Percentiles rank a stretch among this genome's conserved stretches.
Conservation (phyloP, 1,140 invertebrate genomes). For the Aphelenchoides fujianensis region DNA sequence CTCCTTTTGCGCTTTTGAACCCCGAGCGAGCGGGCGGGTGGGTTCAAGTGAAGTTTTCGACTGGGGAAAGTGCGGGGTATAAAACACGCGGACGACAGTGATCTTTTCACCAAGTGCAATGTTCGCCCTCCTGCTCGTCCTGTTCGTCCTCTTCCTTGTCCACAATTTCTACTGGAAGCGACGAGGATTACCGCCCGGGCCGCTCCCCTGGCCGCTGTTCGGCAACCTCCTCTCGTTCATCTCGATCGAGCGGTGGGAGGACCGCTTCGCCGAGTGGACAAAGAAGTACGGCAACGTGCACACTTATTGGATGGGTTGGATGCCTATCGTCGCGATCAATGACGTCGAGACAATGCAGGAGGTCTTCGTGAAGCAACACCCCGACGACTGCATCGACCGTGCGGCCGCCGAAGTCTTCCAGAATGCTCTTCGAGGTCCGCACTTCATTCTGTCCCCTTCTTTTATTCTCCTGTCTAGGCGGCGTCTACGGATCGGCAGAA, state of each 20-base stretch:
- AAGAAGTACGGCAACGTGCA: conserved; percentile 30
- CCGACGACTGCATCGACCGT: conserved; percentile 21
- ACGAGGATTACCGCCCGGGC: not conserved
- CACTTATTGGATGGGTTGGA: conserved; percentile 31
- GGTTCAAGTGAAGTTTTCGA: no score
- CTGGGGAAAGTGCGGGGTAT: no score
- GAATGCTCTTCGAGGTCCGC: not conserved
- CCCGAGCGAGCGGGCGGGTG: no score
- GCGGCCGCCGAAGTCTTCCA: not conserved
- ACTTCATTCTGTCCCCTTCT: not conserved
- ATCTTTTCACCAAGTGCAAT: no score
- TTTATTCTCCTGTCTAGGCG: not conserved
- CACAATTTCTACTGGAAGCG: conserved; percentile 2
- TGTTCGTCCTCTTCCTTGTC: not conserved
- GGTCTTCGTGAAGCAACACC: conserved; percentile 28
- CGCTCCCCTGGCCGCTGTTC: conserved; percentile 17
- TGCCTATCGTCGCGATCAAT: conserved; percentile 27
- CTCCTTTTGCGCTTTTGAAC: no score
- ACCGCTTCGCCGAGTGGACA: conserved; percentile 19
- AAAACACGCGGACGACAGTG: no score
- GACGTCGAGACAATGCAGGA: conserved; percentile 29
- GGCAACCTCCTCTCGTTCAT: conserved; percentile 9
- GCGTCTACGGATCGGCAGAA: not conserved
- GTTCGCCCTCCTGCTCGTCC: not conserved
- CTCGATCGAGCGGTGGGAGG: conserved; percentile 1